These are phyloP conservation scores for Drosophila barbarae DNA, from an alignment of 2,888 invertebrate species.

Conservation along the genomic window DNA sequence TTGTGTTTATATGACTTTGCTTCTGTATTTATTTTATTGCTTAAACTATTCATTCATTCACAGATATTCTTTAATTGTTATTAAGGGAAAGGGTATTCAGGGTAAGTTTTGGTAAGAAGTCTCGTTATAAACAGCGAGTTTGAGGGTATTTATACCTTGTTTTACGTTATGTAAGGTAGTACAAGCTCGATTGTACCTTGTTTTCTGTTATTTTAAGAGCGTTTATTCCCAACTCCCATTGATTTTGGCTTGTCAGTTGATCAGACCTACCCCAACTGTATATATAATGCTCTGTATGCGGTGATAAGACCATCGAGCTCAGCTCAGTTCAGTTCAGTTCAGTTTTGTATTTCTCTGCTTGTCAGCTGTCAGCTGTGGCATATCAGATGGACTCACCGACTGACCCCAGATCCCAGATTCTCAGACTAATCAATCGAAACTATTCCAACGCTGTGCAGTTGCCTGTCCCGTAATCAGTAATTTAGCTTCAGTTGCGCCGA, in stretches of 20 bases:
- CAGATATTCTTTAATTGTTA: no score
- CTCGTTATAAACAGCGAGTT: not conserved
- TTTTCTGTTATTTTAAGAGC: not conserved
- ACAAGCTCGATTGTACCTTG: not conserved
- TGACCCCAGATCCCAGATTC: constrained; percentile 45
- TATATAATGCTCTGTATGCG: constrained; percentile 37
- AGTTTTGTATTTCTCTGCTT: constrained; percentile 21
- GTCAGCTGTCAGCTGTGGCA: constrained; percentile 17
- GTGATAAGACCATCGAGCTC: constrained; percentile 32
- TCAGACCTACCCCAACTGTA: constrained; percentile 12
- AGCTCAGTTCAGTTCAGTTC: constrained; percentile 28
- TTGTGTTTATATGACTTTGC: no score
- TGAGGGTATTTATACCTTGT: not conserved
- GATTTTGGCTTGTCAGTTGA: not conserved
- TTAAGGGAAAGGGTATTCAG: not conserved
- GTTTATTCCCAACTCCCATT: not conserved
- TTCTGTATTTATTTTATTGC: no score
- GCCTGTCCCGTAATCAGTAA: constrained; percentile 37
- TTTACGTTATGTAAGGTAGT: not conserved
- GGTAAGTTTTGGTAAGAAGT: not conserved
- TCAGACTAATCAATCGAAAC: constrained; percentile 42
- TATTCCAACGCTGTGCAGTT: constrained; percentile 13
- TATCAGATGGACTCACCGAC: constrained; percentile 34
- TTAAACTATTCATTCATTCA: no score
- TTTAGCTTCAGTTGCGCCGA: constrained; percentile 28